Conservation (phyloP, 1,140 invertebrate genomes). For the Drosophila persimilis region DNA sequence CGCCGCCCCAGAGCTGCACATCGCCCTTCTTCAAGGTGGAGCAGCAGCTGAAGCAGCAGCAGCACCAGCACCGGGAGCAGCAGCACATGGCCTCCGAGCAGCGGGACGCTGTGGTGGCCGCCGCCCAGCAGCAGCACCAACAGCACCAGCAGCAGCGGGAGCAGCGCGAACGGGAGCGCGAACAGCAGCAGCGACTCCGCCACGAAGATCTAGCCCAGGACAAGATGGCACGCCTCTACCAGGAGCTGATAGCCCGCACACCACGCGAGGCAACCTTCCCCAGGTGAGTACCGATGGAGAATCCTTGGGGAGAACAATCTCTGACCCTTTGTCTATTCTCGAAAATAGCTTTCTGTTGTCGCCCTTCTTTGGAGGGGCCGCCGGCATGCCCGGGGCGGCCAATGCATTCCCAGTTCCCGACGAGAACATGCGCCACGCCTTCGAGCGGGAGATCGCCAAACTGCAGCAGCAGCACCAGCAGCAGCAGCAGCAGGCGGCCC, state of each 20-base stretch:
- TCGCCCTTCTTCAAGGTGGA: conserved; percentile 89
- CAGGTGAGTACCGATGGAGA: conserved; percentile 84
- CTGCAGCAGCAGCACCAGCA: conserved; percentile 87
- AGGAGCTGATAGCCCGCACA: conserved; percentile 93
- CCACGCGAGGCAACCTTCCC: conserved; percentile 88
- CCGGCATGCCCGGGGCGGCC: conserved; percentile 85
- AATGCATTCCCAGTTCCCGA: conserved; percentile 84
- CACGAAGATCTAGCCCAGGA: conserved; percentile 98
- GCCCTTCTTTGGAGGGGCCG: conserved; percentile 89
- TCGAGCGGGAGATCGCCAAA: conserved; percentile 94
- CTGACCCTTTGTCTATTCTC: background rate
- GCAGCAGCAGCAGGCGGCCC: conserved; percentile 84
- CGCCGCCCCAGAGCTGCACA: conserved; percentile 89
- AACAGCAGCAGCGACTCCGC: conserved; percentile 88
- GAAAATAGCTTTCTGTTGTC: conserved; percentile 89
- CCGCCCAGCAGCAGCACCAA: conserved; percentile 84
- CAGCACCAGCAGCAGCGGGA: conserved; percentile 85
- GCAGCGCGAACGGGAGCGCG: conserved; percentile 77
- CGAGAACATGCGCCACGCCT: conserved; percentile 93
- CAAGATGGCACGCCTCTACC: conserved; percentile 98
- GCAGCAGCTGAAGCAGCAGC: conserved; percentile 59
- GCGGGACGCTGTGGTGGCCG: conserved; percentile 92
- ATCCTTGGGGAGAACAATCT: background rate
- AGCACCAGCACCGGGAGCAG: conserved; percentile 46
- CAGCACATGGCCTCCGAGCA: conserved; percentile 84